Conservation (phyloP, 2,888 invertebrate species). For the Syritta pipiens region DNA sequence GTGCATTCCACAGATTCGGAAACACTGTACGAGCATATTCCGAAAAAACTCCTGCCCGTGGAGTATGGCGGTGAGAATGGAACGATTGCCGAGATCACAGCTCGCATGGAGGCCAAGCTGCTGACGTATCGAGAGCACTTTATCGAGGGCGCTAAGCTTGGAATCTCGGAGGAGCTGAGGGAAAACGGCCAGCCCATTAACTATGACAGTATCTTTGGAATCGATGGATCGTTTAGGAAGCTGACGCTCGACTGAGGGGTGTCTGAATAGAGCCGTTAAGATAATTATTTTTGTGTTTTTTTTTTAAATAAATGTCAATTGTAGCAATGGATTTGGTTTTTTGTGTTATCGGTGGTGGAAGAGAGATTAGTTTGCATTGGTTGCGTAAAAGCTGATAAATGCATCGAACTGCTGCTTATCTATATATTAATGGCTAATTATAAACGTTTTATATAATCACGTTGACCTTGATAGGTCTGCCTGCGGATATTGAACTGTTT, state of each 20-base stretch:
- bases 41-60: slow-evolving; percentile 82
- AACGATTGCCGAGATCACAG: slow-evolving; percentile 73
- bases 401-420: no score
- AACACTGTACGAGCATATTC: slow-evolving; percentile 82
- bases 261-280: slow-evolving; percentile 11
- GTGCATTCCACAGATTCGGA: slow-evolving; percentile 82
- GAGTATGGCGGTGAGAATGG: slow-evolving; percentile 85
- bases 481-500: no score
- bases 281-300: slow-evolving; percentile 16
- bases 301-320: slow-evolving; percentile 5
- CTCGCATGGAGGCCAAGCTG: slow-evolving; percentile 45
- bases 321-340: not conserved
- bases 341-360: no score
- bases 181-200: slow-evolving; percentile 69
- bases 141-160: slow-evolving; percentile 73
- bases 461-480: no score
- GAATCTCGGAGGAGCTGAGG: slow-evolving; percentile 75
- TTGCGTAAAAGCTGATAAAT: no score
- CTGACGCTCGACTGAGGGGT: slow-evolving; percentile 75
- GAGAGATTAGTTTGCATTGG: no score
- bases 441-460: no score
- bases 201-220: slow-evolving; percentile 75
- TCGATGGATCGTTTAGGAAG: slow-evolving; percentile 77
- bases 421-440: no score
- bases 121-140: slow-evolving; percentile 72